Conservation (phyloP, 2,888 invertebrate species). For the Griposia aprilina region DNA sequence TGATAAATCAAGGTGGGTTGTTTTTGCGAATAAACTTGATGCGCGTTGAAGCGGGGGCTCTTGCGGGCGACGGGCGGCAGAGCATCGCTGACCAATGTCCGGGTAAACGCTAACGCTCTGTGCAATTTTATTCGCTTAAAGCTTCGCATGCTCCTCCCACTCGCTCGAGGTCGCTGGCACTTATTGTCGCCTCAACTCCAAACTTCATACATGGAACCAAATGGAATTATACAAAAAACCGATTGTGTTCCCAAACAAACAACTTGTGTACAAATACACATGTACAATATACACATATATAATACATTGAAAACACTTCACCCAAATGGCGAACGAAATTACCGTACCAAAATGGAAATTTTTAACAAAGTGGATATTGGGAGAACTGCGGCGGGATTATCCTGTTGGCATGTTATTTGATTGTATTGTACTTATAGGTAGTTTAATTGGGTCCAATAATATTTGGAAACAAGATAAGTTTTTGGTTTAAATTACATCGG, state of each 20-base stretch:
- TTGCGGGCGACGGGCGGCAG: no score
- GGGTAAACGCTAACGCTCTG: no score
- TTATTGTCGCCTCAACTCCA: no score
- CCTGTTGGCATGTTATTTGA: conserved; percentile 34
- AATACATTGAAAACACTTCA: conserved; percentile 26
- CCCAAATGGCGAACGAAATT: conserved; percentile 22
- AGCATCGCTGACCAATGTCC: no score
- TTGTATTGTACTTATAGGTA: conserved; percentile 42
- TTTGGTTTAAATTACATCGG: conserved; percentile 51
- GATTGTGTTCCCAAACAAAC: conserved; percentile 20
- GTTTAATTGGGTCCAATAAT: conserved; percentile 48
- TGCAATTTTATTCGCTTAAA: no score
- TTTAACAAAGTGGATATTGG: conserved; percentile 35
- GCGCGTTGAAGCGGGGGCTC: no score
- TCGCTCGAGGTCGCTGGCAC: no score
- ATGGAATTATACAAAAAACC: conserved; percentile 29
- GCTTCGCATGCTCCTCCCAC: no score
- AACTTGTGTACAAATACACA: conserved; percentile 28
- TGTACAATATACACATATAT: no score
- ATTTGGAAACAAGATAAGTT: conserved; percentile 48
- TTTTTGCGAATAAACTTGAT: no score
- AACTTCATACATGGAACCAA: conserved; percentile 24
- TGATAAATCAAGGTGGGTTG: no score
- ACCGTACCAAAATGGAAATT: conserved; percentile 21
- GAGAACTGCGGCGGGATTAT: conserved; percentile 22